Percentiles rank a stretch among this genome's conserved stretches.
phyloP scores from a whole-genome alignment of 2,797 vertebrate genomes.

The Eutrigla gurnardus region DNA sequence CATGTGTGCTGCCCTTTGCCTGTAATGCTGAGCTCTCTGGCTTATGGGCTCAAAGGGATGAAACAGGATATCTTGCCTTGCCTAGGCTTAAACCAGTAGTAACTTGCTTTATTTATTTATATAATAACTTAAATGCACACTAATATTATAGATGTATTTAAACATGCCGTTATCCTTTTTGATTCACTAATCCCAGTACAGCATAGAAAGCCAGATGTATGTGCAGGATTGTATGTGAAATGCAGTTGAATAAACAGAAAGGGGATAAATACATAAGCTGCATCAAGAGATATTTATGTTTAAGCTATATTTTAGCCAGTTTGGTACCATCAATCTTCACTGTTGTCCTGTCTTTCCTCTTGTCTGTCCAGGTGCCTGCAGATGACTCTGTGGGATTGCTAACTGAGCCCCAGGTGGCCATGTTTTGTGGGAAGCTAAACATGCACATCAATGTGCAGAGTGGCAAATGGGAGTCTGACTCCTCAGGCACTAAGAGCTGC shows the following conservation, averaged over 20 bases:
- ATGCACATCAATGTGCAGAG: constrained; percentile 98
- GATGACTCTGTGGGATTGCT: constrained; percentile 83
- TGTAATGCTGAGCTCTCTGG: constrained; percentile 26
- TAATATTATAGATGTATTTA: constrained; percentile 26
- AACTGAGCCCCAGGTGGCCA: constrained; percentile 96
- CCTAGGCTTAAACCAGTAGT: constrained; percentile 32
- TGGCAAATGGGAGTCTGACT: constrained; percentile 96
- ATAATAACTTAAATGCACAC: constrained; percentile 28
- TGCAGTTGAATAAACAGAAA: constrained; percentile 5
- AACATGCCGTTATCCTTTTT: constrained; percentile 23
- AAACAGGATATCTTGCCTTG: constrained; percentile 13
- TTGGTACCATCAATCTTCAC: neutral
- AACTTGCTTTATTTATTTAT: constrained; percentile 16
- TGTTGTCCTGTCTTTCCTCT: constrained; percentile 26
- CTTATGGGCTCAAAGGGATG: constrained; percentile 38
- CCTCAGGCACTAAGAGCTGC: constrained; percentile 92
- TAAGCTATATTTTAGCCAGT: constrained; percentile 6
- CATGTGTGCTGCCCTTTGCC: constrained; percentile 21
- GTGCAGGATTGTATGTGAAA: constrained; percentile 16
- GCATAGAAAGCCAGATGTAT: constrained; percentile 3
- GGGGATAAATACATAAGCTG: constrained; percentile 9
- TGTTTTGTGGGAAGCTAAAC: constrained; percentile 98
- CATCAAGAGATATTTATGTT: constrained; percentile 3
- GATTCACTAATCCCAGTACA: constrained; percentile 38
- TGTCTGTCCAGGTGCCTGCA: constrained; percentile 76